Evolutionary conservation across 2,797 vertebrate genomes (phyloP).

Genomic region (Alauda arvensis): DNA sequence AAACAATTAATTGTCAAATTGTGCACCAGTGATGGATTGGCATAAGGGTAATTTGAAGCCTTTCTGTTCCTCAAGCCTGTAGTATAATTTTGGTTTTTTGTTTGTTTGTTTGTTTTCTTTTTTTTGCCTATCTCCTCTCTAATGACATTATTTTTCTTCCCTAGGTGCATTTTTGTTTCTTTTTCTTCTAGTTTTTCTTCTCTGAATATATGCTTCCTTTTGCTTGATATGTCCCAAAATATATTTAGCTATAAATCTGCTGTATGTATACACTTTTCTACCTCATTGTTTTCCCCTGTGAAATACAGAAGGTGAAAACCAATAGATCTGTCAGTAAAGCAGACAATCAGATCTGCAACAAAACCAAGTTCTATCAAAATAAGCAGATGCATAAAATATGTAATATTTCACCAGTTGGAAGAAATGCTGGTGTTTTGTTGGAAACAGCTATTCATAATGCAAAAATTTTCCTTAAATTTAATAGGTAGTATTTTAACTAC

Average conservation of each 20-base stretch:
- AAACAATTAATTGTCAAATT: slow-evolving; percentile 36
- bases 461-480: neutral
- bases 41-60: neutral
- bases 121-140: neutral
- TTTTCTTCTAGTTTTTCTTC: neutral
- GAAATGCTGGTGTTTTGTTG: neutral
- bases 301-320: neutral
- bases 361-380: neutral
- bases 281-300: neutral
- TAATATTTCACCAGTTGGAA: neutral
- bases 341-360: neutral
- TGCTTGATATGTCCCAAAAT: neutral
- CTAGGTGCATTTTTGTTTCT: neutral
- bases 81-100: neutral
- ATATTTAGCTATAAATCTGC: neutral
- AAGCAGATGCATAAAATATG: neutral
- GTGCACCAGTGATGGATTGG: neutral
- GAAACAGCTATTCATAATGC: neutral
- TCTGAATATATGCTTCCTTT: neutral
- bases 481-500: neutral
- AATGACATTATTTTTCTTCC: neutral
- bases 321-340: neutral
- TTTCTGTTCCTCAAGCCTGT: neutral
- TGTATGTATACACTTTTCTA: neutral
- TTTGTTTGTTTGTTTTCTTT: neutral